Base-by-base conservation (phyloP, 2,888 invertebrate genomes). In the Parelbella ahira region DNA sequence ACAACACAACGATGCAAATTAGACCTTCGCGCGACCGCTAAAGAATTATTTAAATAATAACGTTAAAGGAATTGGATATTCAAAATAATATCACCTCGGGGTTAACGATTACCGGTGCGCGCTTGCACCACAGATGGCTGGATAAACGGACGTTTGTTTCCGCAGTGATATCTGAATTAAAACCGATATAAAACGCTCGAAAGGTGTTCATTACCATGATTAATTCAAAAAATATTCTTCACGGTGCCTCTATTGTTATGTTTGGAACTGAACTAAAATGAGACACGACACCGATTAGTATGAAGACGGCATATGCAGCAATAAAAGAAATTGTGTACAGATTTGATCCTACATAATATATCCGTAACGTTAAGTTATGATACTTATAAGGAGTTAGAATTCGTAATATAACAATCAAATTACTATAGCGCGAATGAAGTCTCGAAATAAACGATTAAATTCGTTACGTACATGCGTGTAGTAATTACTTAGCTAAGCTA, bases 91-190 rank as follows among this genome's bases (percentile, higher is more conserved):
- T 86, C 87, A 87, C 87, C 87, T 80, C 86, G 68, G 86, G 87
- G 87, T 86, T 86, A 87, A 87, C 86, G 87, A 86, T 87, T 82
- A 82, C 84, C 80, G 78, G 81, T 68, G 84, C 68, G 82, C 83
- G 80, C 82, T 75, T 80, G 81, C 79, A 72, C 78, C 77, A 75
- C 83, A 84, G 87, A 87, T 87, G 84, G 82, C 65, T 60, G 82
- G 80, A 84, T 83, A 83, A 84, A 76, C 83, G 78, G 86, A 87
- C 86, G 83, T 84, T 84, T 84, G 84, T 84, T 86, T 87, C 87
- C 87, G 86, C 84, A 86, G 81, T 87, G 86, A 87, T 87, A 86
- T 87, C 86, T 84, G 86, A 87, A 86, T 87, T 86, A 83, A 84
- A 82, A 77, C 76, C 80, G 76, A 82, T 80, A 84, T 82, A 77